These are phyloP conservation scores for Acronicta leporina DNA, from an alignment of 2,888 invertebrate genomes.

Conservation along the genomic window DNA sequence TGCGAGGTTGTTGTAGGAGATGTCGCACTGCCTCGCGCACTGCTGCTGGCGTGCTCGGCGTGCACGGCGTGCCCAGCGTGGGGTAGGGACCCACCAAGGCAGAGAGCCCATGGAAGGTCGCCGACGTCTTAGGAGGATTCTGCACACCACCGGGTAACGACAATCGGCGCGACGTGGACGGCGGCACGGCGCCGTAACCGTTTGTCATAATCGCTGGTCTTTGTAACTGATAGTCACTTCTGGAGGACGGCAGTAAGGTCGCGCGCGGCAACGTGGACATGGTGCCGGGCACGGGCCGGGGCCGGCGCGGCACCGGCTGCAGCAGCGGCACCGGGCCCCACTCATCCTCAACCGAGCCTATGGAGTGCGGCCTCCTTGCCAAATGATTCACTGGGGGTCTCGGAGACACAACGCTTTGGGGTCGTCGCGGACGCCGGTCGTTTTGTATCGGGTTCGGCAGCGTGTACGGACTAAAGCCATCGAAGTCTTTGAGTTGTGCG, in stretches of 20 bases:
- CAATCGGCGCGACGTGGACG: slow-evolving; percentile 85
- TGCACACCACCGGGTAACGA: slow-evolving; percentile 88
- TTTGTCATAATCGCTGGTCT: slow-evolving; percentile 87
- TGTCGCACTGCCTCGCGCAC: slow-evolving; percentile 92
- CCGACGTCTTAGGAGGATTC: slow-evolving; percentile 89
- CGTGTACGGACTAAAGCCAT: slow-evolving; percentile 88
- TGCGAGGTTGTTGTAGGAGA: slow-evolving; percentile 91
- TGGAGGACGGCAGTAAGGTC: slow-evolving; percentile 88
- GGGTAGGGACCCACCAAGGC: slow-evolving; percentile 73
- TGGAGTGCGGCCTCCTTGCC: slow-evolving; percentile 90
- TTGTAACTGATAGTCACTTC: slow-evolving; percentile 90
- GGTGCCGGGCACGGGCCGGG: slow-evolving; percentile 79
- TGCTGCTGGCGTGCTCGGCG: slow-evolving; percentile 89
- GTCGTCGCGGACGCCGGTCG: slow-evolving; percentile 79
- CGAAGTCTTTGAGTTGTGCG: slow-evolving; percentile 74
- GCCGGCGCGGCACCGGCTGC: slow-evolving; percentile 88
- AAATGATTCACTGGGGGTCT: slow-evolving; percentile 72
- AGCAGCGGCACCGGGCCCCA: slow-evolving; percentile 85
- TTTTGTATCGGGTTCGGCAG: slow-evolving; percentile 82
- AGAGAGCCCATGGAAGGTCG: slow-evolving; percentile 90
- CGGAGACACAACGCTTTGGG: slow-evolving; percentile 87
- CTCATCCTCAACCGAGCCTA: slow-evolving; percentile 86
- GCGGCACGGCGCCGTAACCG: slow-evolving; percentile 85
- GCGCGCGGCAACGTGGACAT: slow-evolving; percentile 82
- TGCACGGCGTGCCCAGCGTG: slow-evolving; percentile 77